phyloP scores from a whole-genome alignment of 2,888 invertebrate species.

The Lasioglossum vierecki region DNA sequence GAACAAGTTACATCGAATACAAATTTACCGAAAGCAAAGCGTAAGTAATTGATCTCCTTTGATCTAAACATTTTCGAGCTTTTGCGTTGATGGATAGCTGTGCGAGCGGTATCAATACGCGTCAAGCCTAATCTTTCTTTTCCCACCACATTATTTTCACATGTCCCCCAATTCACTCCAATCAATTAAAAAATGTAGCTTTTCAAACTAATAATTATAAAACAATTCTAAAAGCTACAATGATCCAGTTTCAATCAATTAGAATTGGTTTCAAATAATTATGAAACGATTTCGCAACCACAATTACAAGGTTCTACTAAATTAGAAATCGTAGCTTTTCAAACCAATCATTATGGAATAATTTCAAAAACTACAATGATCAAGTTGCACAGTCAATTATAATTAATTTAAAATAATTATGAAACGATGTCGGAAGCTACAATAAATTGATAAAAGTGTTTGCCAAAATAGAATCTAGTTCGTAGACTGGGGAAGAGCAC shows the following conservation, averaged over 20 bases:
- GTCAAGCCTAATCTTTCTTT: constrained; percentile 28
- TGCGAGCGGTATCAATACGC: constrained; percentile 36
- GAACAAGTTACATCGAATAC: neutral
- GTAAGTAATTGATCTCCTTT: constrained; percentile 33
- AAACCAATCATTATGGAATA: no score
- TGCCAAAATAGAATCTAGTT: neutral
- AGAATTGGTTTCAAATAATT: no score
- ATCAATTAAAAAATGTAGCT: neutral
- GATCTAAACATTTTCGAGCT: constrained; percentile 8
- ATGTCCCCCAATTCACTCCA: neutral
- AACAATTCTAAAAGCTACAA: neutral
- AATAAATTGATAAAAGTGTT: neutral
- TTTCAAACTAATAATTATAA: neutral
- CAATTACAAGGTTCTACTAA: no score
- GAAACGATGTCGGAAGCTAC: neutral
- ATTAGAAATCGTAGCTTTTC: no score
- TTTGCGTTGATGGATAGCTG: constrained; percentile 41
- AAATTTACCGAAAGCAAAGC: constrained; percentile 32
- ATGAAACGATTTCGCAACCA: neutral
- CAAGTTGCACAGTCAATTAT: neutral
- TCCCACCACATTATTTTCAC: neutral
- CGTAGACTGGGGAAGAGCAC: neutral
- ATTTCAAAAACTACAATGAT: neutral
- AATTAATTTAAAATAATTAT: no score
- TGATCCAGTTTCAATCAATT: neutral